Evolutionary conservation across 2,113 vertebrate species (phyloP).

Genomic region (Potamarius usumacintae): DNA sequence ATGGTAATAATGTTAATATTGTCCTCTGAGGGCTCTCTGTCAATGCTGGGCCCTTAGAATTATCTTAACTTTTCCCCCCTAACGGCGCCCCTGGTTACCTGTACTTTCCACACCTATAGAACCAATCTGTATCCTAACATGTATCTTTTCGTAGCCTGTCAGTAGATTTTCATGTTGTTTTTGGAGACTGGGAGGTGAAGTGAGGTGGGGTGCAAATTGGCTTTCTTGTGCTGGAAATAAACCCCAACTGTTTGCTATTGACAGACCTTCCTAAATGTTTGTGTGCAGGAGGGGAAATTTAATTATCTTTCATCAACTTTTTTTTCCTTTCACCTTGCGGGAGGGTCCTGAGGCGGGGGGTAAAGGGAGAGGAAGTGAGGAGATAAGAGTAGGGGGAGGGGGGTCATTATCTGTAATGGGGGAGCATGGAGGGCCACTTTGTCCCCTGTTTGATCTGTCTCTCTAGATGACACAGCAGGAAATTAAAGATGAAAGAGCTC

Average conservation of each 20-base stretch:
- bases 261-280: conserved; percentile 57
- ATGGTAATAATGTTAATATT: too few species aligned
- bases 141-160: conserved; percentile 24
- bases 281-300: conserved; percentile 57
- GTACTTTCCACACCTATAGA: background rate
- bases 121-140: conserved; percentile 28
- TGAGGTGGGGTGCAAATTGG: conserved; percentile 43
- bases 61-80: too few species aligned
- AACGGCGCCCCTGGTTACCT: background rate
- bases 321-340: conserved; percentile 56
- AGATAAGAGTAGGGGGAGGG: conserved; percentile 56
- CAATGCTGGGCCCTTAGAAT: too few species aligned
- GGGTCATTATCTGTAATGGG: conserved; percentile 61
- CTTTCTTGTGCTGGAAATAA: conserved; percentile 53
- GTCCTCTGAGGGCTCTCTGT: too few species aligned
- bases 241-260: conserved; percentile 58
- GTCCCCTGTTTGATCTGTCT: conserved; percentile 75
- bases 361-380: conserved; percentile 65
- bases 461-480: conserved; percentile 73
- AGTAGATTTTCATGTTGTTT: conserved; percentile 41
- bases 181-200: conserved; percentile 4
- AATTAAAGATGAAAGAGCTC: conserved; percentile 76
- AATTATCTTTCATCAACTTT: conserved; percentile 61
- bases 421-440: conserved; percentile 70
- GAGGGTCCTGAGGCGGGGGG: conserved; percentile 63